A percentile compares a stretch with the other conserved stretches of the same genome.
Conservation (phyloP, 2,797 vertebrate genomes). For the Mareca penelope region DNA sequence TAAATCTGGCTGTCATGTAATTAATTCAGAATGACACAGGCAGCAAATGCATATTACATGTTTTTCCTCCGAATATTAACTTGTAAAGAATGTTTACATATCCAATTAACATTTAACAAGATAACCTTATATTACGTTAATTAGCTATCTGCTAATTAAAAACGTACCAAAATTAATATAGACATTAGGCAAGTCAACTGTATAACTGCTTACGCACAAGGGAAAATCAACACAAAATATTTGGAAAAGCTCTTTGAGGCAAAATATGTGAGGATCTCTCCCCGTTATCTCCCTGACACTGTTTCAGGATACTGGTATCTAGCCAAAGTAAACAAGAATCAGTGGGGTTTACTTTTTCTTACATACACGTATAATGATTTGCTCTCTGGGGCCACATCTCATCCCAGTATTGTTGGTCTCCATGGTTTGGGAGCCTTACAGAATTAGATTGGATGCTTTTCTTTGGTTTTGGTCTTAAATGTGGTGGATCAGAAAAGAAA, state of each 20-base stretch:
- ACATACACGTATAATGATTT: background rate
- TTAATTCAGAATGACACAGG: slow-evolving; percentile 71
- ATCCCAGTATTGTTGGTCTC: background rate
- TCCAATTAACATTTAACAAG: slow-evolving; percentile 76
- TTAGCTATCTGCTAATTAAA: slow-evolving; percentile 71
- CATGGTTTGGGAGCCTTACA: background rate
- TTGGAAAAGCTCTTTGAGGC: background rate
- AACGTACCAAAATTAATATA: slow-evolving; percentile 64
- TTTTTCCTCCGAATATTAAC: slow-evolving; percentile 69
- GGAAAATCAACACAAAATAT: background rate
- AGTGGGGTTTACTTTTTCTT: background rate
- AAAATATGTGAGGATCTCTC: background rate
- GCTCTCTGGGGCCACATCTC: background rate
- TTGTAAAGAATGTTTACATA: slow-evolving; percentile 75
- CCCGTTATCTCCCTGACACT: background rate
- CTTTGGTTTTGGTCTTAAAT: background rate
- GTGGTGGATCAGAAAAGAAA: background rate
- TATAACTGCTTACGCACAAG: background rate
- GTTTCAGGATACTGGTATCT: background rate
- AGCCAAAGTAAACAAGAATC: background rate
- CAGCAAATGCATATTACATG: slow-evolving; percentile 62
- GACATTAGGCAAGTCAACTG: slow-evolving; percentile 45
- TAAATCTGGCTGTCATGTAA: slow-evolving; percentile 72
- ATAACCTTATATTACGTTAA: slow-evolving; percentile 69
- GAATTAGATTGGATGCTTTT: background rate